Conservation (phyloP, 2,113 vertebrate genomes). For the Catharus bicknelli region DNA sequence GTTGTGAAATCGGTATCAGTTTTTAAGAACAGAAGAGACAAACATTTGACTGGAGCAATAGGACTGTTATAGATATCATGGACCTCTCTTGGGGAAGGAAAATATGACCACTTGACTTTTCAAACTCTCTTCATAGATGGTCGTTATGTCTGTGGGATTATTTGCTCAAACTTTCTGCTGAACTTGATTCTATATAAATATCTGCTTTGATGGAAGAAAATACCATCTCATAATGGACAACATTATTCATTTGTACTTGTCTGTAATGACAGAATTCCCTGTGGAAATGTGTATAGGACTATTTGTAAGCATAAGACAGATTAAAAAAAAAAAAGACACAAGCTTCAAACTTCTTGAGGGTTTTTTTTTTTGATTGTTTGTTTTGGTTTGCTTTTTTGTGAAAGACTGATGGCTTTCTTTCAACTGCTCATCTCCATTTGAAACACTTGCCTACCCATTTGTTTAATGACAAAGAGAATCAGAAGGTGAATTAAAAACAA, state of each 20-base stretch:
- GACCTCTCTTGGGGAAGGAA: background rate
- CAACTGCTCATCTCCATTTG: rapidly evolving
- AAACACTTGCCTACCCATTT: background rate
- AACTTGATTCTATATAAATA: background rate
- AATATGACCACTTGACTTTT: background rate
- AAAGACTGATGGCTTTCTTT: background rate
- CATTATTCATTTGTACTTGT: background rate
- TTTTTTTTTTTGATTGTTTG: too few species aligned
- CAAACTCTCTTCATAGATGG: background rate
- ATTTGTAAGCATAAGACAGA: background rate
- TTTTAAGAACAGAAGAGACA: background rate
- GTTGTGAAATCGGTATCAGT: rapidly evolving
- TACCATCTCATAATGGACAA: background rate
- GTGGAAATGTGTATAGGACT: background rate
- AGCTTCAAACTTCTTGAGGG: background rate
- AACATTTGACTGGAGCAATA: background rate
- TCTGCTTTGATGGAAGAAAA: background rate
- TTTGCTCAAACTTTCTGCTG: background rate
- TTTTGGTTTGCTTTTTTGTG: background rate
- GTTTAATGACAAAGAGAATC: background rate
- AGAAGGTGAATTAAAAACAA: background rate
- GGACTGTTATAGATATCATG: background rate
- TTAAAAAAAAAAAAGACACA: background rate
- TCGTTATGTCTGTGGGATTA: background rate
- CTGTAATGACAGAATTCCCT: background rate